Percentiles rank a stretch among this genome's conserved stretches.
Conservation (phyloP, 2,888 invertebrate species). For the Rosalia funebris region DNA sequence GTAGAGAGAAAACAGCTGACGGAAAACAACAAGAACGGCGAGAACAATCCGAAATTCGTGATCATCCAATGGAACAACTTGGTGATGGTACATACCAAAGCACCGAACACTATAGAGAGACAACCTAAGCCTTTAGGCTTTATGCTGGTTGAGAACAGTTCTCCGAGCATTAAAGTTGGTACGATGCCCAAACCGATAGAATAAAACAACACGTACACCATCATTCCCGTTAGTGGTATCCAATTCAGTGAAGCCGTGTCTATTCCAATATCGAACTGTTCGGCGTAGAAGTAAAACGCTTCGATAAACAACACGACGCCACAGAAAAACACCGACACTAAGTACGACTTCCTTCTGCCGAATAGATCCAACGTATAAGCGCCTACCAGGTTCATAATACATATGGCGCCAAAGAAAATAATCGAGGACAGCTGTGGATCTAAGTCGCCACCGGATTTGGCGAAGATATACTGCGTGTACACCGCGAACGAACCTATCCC, state of each 20-base stretch:
- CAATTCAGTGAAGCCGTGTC: conserved; percentile 44
- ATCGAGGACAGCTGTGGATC: conserved; percentile 41
- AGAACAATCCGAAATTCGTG: conserved; percentile 48
- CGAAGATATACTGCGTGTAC: conserved; percentile 43
- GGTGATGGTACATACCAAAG: conserved; percentile 44
- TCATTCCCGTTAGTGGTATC: conserved; percentile 54
- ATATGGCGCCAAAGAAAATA: conserved; percentile 41
- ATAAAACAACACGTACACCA: conserved; percentile 46
- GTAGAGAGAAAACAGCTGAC: conserved; percentile 35
- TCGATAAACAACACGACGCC: conserved; percentile 42
- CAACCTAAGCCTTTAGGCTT: conserved; percentile 50
- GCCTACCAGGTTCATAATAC: conserved; percentile 38
- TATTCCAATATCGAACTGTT: conserved; percentile 37
- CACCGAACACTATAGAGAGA: conserved; percentile 43
- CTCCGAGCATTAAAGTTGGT: conserved; percentile 52
- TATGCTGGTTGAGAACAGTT: conserved; percentile 54
- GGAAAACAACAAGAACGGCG: conserved; percentile 53
- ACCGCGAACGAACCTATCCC: conserved; percentile 51
- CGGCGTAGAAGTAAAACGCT: conserved; percentile 48
- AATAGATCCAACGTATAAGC: conserved; percentile 45
- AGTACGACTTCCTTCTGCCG: conserved; percentile 48
- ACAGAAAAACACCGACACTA: conserved; percentile 45
- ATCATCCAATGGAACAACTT: conserved; percentile 54
- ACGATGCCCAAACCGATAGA: conserved; percentile 50
- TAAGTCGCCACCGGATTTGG: conserved; percentile 47